phyloP scores from a whole-genome alignment of 2,888 invertebrate genomes.

The Epicampocera succincta region DNA sequence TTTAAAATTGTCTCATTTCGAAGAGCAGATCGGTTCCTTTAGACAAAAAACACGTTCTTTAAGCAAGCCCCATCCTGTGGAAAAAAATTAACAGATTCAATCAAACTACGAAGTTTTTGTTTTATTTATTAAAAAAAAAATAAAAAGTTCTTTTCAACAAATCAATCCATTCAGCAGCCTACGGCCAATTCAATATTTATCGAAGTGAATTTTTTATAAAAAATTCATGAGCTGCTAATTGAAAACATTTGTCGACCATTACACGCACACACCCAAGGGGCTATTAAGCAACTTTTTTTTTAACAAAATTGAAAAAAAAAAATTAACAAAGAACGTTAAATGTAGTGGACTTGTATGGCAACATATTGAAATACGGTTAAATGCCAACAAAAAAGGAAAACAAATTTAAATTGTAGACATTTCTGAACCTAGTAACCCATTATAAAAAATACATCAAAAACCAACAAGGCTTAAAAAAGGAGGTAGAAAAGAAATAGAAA shows the following conservation, averaged over 20 bases:
- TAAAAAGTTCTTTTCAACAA: conserved; percentile 30
- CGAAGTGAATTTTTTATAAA: conserved; percentile 71
- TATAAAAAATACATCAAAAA: conserved; percentile 57
- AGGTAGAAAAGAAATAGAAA: conserved; percentile 2
- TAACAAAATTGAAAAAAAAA: not conserved
- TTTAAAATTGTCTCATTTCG: too few species aligned
- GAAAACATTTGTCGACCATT: conserved; percentile 79
- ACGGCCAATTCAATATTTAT: conserved; percentile 67
- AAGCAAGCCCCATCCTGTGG: not conserved
- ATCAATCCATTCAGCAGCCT: conserved; percentile 50
- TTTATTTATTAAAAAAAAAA: not conserved
- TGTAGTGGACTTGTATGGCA: conserved; percentile 29
- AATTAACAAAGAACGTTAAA: not conserved
- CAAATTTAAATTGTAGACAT: conserved; percentile 48
- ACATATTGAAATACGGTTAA: conserved; percentile 36
- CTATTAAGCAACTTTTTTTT: conserved; percentile 55
- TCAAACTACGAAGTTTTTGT: not conserved
- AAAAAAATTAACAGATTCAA: not conserved
- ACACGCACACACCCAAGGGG: conserved; percentile 67
- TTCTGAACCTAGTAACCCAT: conserved; percentile 64
- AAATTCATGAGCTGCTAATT: conserved; percentile 80
- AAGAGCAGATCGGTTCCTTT: too few species aligned
- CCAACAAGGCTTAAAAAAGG: conserved; percentile 9
- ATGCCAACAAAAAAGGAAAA: conserved; percentile 1
- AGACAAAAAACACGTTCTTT: too few species aligned